Base-by-base conservation (phyloP, 2,113 vertebrate genomes). In the Xiphorhynchus elegans region DNA sequence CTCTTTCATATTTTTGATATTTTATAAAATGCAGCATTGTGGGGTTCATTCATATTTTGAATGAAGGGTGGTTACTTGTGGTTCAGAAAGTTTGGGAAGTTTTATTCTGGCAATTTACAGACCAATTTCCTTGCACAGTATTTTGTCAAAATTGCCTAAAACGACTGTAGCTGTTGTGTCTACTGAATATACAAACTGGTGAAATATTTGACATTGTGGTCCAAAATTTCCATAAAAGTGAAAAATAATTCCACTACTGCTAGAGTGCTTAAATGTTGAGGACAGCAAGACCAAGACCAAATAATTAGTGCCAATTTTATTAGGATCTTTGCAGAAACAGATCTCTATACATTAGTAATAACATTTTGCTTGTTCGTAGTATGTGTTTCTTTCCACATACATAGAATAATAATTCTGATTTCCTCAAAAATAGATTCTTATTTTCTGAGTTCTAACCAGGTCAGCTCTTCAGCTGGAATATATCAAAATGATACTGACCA, bases 31-130 rank as follows among this genome's bases (percentile, higher is more conserved):
- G 75, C 17, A 44, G 49, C 0, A 14, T 78, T 84, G 47, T 29
- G 13, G 10, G 20, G 5, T 35, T 87, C 80, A 20, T 73, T 69
- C 25, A 20, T 86, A 70, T 63, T 92, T 89, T 62, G 33, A 77
- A 74, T 10, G 10, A 88, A 56, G 40, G 53, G 9, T 33, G 11
- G 66, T 49, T 88, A 35, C 60, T 79, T 83, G 17, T 1, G 3
- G n/a, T 80, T 86, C 55, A 90, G 72, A 80, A 92, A 88, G 47
- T 87, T 80, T 35, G 67, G 47, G 46, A 76, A 62, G 39, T 94
- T 95, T 73, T 95, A 81, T 94, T 84, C 69, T 82, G 69, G 39
- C 47, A 86, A 75, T 91, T 83, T 86, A 69, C 73, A 77, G 63
- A 83, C 55, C 24, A 33, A 80, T 84, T 89, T 92, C 33, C 33